Evolutionary conservation across 2,113 vertebrate genomes (phyloP), one percentile per base, ranked within the genome.

Genomic region (Ophiodon elongatus): DNA sequence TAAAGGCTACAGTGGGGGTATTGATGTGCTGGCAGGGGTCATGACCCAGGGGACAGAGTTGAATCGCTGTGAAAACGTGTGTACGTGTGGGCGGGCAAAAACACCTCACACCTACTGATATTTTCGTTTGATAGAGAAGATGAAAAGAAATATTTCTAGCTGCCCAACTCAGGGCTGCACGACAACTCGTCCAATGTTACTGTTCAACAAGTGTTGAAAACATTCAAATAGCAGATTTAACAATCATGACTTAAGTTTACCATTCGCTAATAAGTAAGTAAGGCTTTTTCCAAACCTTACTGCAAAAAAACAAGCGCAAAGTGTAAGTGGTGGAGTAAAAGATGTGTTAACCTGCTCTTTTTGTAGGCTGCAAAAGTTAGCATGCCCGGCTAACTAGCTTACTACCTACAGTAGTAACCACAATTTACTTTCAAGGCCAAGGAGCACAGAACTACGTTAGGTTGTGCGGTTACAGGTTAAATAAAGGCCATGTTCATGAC

Each of bases 11-110:
- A 80, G 47, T 2, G 29, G 60, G 64, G n/a, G 80, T 85, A 85
- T 43, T 89, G 81, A 91, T 86, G 84, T 77, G 59, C 59, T 2
- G 23, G 27, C 14, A 41, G 57, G 29, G 87, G 85, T 90, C 90
- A 79, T 79, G 79, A 91, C 89, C 83, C 79, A 19, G 25, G 35
- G 80, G 67, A 47, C 66, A 73, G 15, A 59, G 74, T 39, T 88
- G 41, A 80, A 62, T 81, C 50, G 68, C 73, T 84, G 41, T 78
- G 68, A 60, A 84, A 84, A 80, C n/a, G 21, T 67, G 41, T n/a
- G 45, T 35, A 10, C 9, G 41, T 68, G 76, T 70, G 77, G 70
- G 65, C 14, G 47, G 39, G 60, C 56, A 71, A 11, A 25, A 62
- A 67, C 67, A 74, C 69, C 37, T 74, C 60, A 66, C 73, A 72